Evolutionary conservation across 35 echinoderm and acorn worm species (phyloP), one percentile per base, ranked within the genome.

Genomic region (Ophiothrix spiculata): DNA sequence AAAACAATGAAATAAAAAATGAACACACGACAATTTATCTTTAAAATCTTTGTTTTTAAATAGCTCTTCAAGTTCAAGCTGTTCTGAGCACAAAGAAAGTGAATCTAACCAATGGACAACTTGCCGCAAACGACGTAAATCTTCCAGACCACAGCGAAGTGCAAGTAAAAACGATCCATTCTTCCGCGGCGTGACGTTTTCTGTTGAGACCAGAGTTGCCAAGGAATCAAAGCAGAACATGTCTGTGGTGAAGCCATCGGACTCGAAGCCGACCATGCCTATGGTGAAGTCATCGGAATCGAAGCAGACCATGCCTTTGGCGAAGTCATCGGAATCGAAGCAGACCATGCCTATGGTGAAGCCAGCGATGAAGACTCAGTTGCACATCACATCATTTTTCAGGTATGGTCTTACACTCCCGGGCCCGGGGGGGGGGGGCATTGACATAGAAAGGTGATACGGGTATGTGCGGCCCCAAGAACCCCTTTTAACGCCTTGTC

Each of bases 121-220:
- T 29, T 42, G 79, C 29, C 37, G 39, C 32, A n/a, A n/a, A n/a
- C 34, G 89, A 32, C 85, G 95, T 32, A 97, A 97, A 84, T 28
- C 91, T 10, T 76, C 42, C 0, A 80, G 88, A 39, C 95, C 95
- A 4, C 85, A 79, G 37, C 85, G 88, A 13, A 90, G 95, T 77
- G 90, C 95, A 23, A 81, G 33, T 33, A 80, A 40, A 78, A 81
- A 91, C 23, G 95, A 97, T 80, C 91, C 95, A 10, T 42, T 80
- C 23, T 97, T 97, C 69, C 84, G 88, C 0, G 95, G 95, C 75
- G 95, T 97, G 10, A 91, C 95, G 17, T 93, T 97, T 25, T 89
- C 86, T 17, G 83, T 97, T 8, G 79, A 92, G n/a, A 87, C 87
- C 0, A 36, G 75, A 37, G 39, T 88, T 34, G 73, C 88, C 4